Base-by-base conservation (phyloP, 2,113 vertebrate genomes). In the Microtus montanus region DNA sequence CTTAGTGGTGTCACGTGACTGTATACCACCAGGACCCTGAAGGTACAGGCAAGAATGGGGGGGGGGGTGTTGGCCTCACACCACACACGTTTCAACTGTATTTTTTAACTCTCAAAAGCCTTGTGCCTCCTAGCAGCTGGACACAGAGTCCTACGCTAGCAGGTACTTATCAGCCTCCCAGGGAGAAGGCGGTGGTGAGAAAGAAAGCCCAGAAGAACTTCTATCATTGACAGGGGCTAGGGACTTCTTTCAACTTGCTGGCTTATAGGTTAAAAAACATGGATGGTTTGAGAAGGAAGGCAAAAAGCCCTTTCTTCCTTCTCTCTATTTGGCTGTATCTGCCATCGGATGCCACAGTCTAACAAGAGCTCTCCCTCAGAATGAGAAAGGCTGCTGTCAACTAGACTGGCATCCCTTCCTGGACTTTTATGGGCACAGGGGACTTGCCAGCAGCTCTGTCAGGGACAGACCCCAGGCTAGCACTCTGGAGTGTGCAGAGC, bases 11-110 rank as follows among this genome's bases (percentile, higher is more conserved):
- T 24, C 64, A 22, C 22, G 24, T 1, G 38, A 13, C 6, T 41
- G 20, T 7, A 15, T 3, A 10, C 12, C 12, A 10, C 12, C 30
- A 77, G 64, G 14, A 54, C 63, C 89, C n/a, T 22, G 2, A 7
- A 5, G 7, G 3, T 13, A 44, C 7, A 20, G 49, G 13, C 12
- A 20, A 41, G 79, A 88, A 77, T 0, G 9, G 71, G 47, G 26
- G 52, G 52, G 3, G 47, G 26, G 52, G 3, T 54, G 52, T 52
- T 24, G 6, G 20, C 19, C 13, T 30, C 73, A 28, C 5, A 70
- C 41, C 15, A 66, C 17, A 38, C 0, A 0, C 0, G 3, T 0
- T 47, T 77, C 52, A 47, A 54, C 0, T 0, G 41, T 64, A 92
- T 44, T 64, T 75, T 20, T 12, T 13, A 58, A 68, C 80, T 90